phyloP scores from a whole-genome alignment of 2,113 vertebrate species.

The Corynorhinus townsendii region DNA sequence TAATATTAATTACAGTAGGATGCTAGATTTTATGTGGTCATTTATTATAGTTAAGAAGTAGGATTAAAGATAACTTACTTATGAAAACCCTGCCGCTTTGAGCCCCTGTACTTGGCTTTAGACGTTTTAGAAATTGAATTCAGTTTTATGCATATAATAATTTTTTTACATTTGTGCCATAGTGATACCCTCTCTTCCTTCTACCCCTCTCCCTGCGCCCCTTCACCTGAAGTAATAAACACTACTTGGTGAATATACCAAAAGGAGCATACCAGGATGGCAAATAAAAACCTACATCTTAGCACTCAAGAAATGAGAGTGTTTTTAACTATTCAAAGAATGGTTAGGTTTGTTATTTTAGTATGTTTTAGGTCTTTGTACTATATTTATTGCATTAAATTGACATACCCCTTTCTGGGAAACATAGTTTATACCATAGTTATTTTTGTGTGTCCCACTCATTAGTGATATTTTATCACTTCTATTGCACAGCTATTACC shows the following conservation, averaged over 20 bases:
- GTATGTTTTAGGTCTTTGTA: neutral
- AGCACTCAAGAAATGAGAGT: neutral
- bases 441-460: neutral
- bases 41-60: neutral
- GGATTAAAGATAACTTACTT: neutral
- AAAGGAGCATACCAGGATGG: neutral
- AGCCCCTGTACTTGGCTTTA: neutral
- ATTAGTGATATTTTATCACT: neutral
- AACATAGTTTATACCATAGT: neutral
- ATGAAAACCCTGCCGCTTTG: neutral
- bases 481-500: neutral
- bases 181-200: neutral
- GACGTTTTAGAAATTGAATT: neutral
- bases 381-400: neutral
- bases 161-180: neutral
- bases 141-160: neutral
- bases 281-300: neutral
- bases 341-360: neutral
- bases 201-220: fast-evolving
- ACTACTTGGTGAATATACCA: neutral
- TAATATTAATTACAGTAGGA: neutral
- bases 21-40: neutral
- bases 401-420: neutral
- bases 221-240: neutral
- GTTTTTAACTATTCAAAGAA: neutral